These are phyloP conservation scores for Danio choprae DNA, from an alignment of 2,797 vertebrate genomes.

Conservation along the genomic window DNA sequence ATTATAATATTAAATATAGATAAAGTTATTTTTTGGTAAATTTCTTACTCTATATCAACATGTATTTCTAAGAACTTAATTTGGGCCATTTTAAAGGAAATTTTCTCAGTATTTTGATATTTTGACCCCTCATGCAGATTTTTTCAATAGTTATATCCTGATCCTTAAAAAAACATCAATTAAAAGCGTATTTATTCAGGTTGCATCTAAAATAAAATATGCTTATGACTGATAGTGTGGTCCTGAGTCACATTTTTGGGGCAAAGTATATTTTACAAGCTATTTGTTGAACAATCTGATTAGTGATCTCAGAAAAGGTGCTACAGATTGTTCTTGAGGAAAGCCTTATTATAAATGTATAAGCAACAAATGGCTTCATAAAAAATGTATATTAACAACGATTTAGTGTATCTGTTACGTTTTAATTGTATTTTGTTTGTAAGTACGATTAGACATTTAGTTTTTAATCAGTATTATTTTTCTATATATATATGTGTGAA, in stretches of 20 bases:
- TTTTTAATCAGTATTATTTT: neutral
- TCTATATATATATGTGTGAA: neutral
- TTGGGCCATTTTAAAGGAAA: no score
- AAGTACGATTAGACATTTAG: neutral
- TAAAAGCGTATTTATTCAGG: no score
- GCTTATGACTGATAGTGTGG: no score
- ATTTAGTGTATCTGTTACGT: neutral
- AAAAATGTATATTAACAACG: neutral
- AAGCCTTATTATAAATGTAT: conserved; percentile 17
- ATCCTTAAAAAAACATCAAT: no score
- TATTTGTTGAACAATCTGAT: neutral
- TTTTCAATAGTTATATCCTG: no score
- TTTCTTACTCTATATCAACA: no score
- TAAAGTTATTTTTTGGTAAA: no score
- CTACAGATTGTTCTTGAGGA: conserved; percentile 7
- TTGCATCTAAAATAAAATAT: no score
- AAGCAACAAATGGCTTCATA: neutral
- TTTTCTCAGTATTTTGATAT: no score
- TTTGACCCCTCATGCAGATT: no score
- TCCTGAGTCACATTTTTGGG: neutral
- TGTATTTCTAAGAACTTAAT: no score
- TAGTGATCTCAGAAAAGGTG: conserved; percentile 22
- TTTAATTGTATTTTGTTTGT: neutral
- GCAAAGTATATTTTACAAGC: neutral
- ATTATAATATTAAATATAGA: no score